Evolutionary conservation across 2,113 vertebrate genomes (phyloP), one percentile per base, ranked within the genome.

Genomic region (Coregonus clupeaformis): DNA sequence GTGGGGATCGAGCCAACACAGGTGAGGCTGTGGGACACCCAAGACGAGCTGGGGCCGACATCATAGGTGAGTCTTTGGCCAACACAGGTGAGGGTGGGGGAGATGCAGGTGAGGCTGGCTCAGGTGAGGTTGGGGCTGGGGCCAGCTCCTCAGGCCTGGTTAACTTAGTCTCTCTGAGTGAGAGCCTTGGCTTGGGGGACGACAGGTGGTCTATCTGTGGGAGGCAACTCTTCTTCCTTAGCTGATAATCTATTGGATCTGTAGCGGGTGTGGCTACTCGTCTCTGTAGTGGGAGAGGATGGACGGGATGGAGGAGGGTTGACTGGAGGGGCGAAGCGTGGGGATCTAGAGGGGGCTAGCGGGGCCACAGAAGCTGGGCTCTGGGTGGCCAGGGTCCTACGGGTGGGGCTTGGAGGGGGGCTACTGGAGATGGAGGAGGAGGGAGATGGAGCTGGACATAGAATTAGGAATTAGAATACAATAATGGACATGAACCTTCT

Each of bases 151-250:
- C 42, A 22, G 1, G 3, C 9, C 7, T 67, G 5, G 29, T 6
- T 1, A 30, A 5, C 0, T 1, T 13, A 24, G 0, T 49, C 59
- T 64, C 66, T 24, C 20, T 4, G 2, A 77, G 64, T 55, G 36
- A 64, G 27, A 77, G 2, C 5, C 69, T 69, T n/a, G 89, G 83
- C 72, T 87, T 89, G 13, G 83, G 83, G n/a, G n/a, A n/a, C 62
- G 1, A 85, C 47, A 66, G 71, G 70, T 49, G 85, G 82, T 82
- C 78, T 86, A 29, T 66, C 77, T 24, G 30, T 29, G 20, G 42
- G 52, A 13, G 16, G 20, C 57, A 13, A 7, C 4, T 20, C 59
- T 29, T 70, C 49, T 14, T 72, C 75, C 22, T 11, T 30, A 0
- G 69, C 22, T 49, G 47, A 49, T 16, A 49, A 49, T 49, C 13